Evolutionary conservation across 2,797 vertebrate genomes (phyloP), one percentile per base, ranked within the genome.

Genomic region (Propithecus deckenii): DNA sequence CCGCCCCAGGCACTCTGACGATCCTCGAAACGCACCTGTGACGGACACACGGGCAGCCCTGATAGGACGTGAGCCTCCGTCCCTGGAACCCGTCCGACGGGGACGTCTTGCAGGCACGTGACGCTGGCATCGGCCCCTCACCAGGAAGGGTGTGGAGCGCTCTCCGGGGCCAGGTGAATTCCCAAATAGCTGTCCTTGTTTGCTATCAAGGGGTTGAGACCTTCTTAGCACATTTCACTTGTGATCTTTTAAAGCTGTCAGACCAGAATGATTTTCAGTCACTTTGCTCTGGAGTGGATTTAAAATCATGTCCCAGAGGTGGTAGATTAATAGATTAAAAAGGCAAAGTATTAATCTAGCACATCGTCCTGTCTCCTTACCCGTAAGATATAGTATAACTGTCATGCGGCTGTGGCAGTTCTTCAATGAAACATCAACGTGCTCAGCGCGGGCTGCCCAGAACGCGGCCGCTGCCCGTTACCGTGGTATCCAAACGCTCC

Each of bases 161-260:
- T 28, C 7, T 11, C 52, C 14, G 7, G 0, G 18, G 25, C 0
- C 67, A 38, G 63, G 35, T 79, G n/a, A 85, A 92, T 97, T 97
- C 95, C 96, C 91, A 86, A 63, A 63, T 75, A 67, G 78, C 87
- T 69, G 13, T 61, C 97, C 81, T 91, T 96, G 84, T 90, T 93
- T 8, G 0, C 72, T 76, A 95, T 96, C 97, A 95, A 4, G 5
- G 48, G 95, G 88, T 72, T 91, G 97, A 98, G 98, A 97, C 92
- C 97, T 97, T 96, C 96, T 98, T 97, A 98, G 85, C 96, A 23
- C 1, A 1, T 93, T 98, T 98, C 97, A 94, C 96, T 97, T 93
- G 95, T 98, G 98, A 97, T 98, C 97, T 98, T 98, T 98, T 97
- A 97, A 98, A 98, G 91, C 97, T 98, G 97, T 98, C 98, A 98